phyloP scores from a whole-genome alignment of 1,140 invertebrate genomes.

The Maniola jurtina region DNA sequence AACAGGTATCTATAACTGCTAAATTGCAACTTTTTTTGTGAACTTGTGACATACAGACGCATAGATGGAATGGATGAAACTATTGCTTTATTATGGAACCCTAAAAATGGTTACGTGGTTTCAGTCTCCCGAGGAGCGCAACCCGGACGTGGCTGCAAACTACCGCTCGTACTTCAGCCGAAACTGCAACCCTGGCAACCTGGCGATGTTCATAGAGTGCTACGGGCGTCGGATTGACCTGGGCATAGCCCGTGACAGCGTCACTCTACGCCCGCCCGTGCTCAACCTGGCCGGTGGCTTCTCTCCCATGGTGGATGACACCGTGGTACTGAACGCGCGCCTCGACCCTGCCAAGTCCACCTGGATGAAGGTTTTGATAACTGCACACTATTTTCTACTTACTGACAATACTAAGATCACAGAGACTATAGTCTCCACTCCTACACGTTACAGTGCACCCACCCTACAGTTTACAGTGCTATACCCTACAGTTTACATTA shows the following conservation, averaged over 20 bases:
- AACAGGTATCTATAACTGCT: too few species aligned
- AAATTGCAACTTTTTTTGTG: too few species aligned
- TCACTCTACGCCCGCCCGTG: constrained; percentile 86
- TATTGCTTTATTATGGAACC: too few species aligned
- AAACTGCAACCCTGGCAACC: constrained; percentile 94
- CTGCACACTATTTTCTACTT: too few species aligned
- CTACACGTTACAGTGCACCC: too few species aligned
- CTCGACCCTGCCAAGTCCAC: constrained; percentile 96
- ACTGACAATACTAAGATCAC: too few species aligned
- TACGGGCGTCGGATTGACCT: constrained; percentile 95
- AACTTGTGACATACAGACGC: too few species aligned
- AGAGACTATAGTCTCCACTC: too few species aligned
- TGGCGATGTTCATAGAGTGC: constrained; percentile 95
- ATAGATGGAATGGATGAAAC: too few species aligned
- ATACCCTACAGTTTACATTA: too few species aligned
- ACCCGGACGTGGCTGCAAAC: constrained; percentile 93
- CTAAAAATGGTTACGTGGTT: neutral
- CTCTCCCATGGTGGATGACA: constrained; percentile 97
- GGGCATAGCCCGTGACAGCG: constrained; percentile 84
- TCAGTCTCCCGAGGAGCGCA: constrained; percentile 88
- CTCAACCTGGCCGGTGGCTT: constrained; percentile 96
- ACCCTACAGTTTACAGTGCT: too few species aligned
- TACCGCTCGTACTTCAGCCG: constrained; percentile 96
- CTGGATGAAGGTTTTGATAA: constrained; percentile 91
- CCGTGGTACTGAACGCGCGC: constrained; percentile 96